Conservation (phyloP, 2,113 vertebrate genomes). For the Electrona antarctica region DNA sequence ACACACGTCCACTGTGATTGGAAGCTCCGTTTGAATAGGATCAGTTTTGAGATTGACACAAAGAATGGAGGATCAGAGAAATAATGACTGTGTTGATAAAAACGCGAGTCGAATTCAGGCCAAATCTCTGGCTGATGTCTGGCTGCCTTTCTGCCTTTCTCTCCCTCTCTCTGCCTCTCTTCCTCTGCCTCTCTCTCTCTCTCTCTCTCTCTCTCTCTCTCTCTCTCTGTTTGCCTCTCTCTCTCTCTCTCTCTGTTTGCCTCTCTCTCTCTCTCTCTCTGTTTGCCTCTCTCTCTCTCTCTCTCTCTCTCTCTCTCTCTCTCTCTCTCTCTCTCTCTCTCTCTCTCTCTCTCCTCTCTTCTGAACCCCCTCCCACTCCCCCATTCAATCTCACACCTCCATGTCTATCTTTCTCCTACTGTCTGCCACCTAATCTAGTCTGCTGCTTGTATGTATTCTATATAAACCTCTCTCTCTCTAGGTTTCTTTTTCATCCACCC, state of each 20-base stretch:
- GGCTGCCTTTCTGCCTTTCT: neutral
- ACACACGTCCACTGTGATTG: too few relatives aligned
- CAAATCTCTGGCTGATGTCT: neutral
- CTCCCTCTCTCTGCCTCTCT: neutral
- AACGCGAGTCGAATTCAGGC: conserved; percentile 1
- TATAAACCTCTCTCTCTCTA: too few relatives aligned
- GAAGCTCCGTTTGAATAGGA: too few relatives aligned
- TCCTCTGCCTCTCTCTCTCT: neutral
- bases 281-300: conserved; percentile 18
- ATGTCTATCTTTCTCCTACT: conserved; percentile 35
- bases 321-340: conserved; percentile 9
- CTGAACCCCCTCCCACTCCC: conserved; percentile 6
- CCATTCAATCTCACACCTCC: conserved; percentile 24
- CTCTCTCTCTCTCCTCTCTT: neutral
- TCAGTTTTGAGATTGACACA: too few relatives aligned
- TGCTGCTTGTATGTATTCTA: neutral
- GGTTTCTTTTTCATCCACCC: too few relatives aligned
- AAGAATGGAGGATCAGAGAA: too few relatives aligned
- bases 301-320: conserved; percentile 15
- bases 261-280: neutral
- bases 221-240: neutral
- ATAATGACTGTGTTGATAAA: neutral
- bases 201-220: neutral
- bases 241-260: neutral
- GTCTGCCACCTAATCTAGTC: neutral